phyloP scores from a whole-genome alignment of 2,888 invertebrate species.

The Callinectes sapidus region DNA sequence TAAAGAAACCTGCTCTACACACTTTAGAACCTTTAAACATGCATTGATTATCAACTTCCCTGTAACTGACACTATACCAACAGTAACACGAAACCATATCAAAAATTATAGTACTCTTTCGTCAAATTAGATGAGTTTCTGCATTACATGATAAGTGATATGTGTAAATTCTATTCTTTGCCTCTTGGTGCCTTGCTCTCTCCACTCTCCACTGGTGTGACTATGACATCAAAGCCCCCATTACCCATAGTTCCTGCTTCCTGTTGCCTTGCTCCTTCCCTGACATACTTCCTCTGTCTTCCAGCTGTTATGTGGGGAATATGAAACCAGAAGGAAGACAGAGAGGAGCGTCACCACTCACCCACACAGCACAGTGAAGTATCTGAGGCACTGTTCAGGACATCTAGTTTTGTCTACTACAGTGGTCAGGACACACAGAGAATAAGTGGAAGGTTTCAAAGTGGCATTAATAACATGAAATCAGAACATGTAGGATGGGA shows the following conservation, averaged over 20 bases:
- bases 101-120: neutral
- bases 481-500: neutral
- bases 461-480: neutral
- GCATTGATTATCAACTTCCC: neutral
- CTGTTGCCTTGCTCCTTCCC: neutral
- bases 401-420: neutral
- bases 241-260: neutral
- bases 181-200: neutral
- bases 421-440: neutral
- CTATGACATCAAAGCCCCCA: neutral
- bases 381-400: conserved; percentile 7
- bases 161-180: neutral
- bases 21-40: no score
- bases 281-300: neutral
- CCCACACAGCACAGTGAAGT: neutral
- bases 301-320: neutral
- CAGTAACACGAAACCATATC: neutral
- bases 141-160: neutral
- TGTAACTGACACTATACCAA: neutral
- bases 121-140: neutral
- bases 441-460: neutral
- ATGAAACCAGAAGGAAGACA: neutral
- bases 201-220: neutral
- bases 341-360: neutral
- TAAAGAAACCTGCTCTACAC: no score